Percentiles rank a stretch among this genome's conserved stretches.
Conservation (phyloP, 2,888 invertebrate genomes). For the Cerastis rubricosa region DNA sequence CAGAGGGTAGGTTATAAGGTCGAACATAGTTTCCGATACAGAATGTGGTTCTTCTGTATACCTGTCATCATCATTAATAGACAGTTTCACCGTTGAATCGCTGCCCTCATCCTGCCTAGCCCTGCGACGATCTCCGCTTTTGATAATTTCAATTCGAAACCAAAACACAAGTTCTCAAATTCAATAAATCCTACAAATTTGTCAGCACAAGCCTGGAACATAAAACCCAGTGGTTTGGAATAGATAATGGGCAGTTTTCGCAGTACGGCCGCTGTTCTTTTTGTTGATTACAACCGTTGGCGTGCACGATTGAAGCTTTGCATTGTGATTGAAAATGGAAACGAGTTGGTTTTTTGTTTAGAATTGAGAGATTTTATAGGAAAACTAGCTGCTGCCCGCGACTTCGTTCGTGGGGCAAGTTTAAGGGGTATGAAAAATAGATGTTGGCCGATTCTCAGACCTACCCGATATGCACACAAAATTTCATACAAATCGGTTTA, state of each 20-base stretch:
- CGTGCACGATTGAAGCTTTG: slow-evolving; percentile 32
- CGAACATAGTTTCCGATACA: background rate
- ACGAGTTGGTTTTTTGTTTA: slow-evolving; percentile 32
- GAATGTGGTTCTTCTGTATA: background rate
- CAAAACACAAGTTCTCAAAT: background rate
- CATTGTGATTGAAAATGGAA: slow-evolving; percentile 51
- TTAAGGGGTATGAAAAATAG: no score
- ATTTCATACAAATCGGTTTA: no score
- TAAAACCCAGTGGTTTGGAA: slow-evolving; percentile 58
- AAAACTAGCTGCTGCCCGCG: no score
- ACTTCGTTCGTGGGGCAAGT: no score
- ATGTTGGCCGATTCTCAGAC: no score
- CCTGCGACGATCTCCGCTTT: background rate
- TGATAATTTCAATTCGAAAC: background rate
- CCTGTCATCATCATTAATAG: background rate
- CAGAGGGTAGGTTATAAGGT: rapidly evolving
- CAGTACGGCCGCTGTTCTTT: slow-evolving; percentile 34
- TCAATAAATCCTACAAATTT: slow-evolving; percentile 41
- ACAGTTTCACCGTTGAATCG: background rate
- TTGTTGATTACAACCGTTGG: slow-evolving; percentile 48
- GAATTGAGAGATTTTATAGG: background rate
- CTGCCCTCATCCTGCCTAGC: background rate
- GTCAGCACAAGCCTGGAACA: slow-evolving; percentile 39
- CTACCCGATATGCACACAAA: no score
- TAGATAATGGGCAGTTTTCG: slow-evolving; percentile 54